These are phyloP conservation scores for Scortum barcoo DNA, from an alignment of 2,113 vertebrate genomes.

Conservation along the genomic window DNA sequence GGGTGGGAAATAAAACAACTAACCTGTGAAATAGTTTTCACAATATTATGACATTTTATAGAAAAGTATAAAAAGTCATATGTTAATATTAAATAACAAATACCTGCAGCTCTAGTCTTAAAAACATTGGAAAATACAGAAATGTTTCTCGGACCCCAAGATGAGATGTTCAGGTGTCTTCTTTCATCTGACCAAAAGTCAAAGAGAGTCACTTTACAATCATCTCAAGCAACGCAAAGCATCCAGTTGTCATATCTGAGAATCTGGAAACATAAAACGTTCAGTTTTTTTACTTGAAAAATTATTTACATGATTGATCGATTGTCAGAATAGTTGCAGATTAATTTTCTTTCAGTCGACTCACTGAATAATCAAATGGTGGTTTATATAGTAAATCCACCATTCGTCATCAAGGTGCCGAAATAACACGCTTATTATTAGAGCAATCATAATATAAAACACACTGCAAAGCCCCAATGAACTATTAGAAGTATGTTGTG, in stretches of 20 bases:
- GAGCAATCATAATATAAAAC: neutral
- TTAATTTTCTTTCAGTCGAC: neutral
- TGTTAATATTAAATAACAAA: too few relatives aligned
- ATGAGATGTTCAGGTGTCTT: too few relatives aligned
- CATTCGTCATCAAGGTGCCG: neutral
- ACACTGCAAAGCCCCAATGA: neutral
- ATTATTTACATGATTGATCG: too few relatives aligned
- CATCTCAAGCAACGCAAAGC: neutral
- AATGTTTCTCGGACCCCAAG: too few relatives aligned
- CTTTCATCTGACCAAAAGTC: too few relatives aligned
- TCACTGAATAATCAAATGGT: too few relatives aligned
- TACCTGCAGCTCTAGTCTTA: neutral
- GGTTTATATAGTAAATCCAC: neutral
- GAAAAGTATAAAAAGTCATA: neutral
- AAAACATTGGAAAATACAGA: too few relatives aligned
- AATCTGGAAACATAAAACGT: neutral
- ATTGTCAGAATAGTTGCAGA: neutral
- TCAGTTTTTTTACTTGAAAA: neutral
- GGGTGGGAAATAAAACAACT: neutral
- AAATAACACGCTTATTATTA: too few relatives aligned
- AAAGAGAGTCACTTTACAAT: too few relatives aligned
- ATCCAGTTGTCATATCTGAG: neutral
- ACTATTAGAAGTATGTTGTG: neutral
- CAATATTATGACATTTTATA: neutral
- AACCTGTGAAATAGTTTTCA: too few relatives aligned